These are phyloP conservation scores for Harmothoe impar DNA, from an alignment of 2,888 invertebrate genomes.

Conservation along the genomic window DNA sequence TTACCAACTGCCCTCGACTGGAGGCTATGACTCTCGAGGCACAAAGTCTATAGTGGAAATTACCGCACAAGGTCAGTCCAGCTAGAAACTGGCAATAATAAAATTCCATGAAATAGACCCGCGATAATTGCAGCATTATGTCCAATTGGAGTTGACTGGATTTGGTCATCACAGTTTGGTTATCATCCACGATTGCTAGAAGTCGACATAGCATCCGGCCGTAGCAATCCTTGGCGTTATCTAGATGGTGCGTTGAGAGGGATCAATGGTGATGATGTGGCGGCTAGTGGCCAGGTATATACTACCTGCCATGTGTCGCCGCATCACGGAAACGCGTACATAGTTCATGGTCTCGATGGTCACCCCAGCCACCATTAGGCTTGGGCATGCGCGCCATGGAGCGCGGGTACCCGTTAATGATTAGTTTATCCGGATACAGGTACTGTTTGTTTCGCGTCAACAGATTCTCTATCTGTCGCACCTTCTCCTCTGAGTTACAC, in stretches of 20 bases:
- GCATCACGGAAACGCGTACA: slow-evolving; percentile 85
- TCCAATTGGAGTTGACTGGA: not conserved
- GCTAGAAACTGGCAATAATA: not conserved
- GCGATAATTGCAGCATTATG: not conserved
- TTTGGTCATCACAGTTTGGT: slow-evolving; percentile 2
- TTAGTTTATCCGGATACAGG: slow-evolving; percentile 84
- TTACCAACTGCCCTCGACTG: not conserved
- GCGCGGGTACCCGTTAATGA: slow-evolving; percentile 86
- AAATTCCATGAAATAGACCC: not conserved
- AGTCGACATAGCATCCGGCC: not conserved
- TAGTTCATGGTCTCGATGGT: slow-evolving; percentile 92
- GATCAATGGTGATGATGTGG: not conserved
- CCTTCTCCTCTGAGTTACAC: slow-evolving; percentile 80
- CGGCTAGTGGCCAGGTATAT: not conserved
- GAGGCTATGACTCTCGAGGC: not conserved
- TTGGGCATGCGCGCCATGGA: slow-evolving; percentile 81
- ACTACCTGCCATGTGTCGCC: slow-evolving; percentile 47
- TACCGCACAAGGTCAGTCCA: not conserved
- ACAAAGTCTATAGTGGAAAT: not conserved
- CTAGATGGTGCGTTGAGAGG: not conserved
- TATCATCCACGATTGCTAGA: not conserved
- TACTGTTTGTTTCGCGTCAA: slow-evolving; percentile 82
- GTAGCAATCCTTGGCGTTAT: not conserved
- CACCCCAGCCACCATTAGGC: slow-evolving; percentile 98
- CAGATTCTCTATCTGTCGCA: slow-evolving; percentile 78